These are phyloP conservation scores for Scartelaos histophorus DNA, from an alignment of 2,113 vertebrate genomes.

Conservation along the genomic window DNA sequence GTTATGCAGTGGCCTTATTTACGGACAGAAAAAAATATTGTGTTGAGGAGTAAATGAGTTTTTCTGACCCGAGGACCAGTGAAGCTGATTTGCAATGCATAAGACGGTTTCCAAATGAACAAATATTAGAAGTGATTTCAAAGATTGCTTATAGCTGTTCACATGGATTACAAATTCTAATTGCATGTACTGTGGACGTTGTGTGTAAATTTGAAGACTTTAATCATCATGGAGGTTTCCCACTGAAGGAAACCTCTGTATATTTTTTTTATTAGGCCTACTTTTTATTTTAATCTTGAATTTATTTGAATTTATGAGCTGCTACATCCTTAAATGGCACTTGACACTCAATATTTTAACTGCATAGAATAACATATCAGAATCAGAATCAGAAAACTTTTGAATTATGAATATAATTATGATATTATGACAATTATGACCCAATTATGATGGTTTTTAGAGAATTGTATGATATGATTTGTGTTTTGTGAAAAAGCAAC, in stretches of 20 bases:
- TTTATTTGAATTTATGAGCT: too few relatives aligned
- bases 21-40: slow-evolving; percentile 12
- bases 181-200: background rate
- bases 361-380: background rate
- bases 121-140: background rate
- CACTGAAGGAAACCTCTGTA: too few relatives aligned
- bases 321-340: too few relatives aligned
- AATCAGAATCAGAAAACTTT: too few relatives aligned
- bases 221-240: too few relatives aligned
- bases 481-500: too few relatives aligned
- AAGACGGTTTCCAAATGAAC: slow-evolving; percentile 1
- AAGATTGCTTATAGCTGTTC: background rate
- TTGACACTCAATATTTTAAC: background rate
- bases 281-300: too few relatives aligned
- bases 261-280: too few relatives aligned
- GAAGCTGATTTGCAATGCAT: slow-evolving; percentile 19
- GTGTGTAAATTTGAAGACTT: too few relatives aligned
- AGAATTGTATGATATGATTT: background rate
- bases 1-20: slow-evolving; percentile 29
- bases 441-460: background rate
- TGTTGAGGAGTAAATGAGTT: slow-evolving; percentile 44
- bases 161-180: background rate
- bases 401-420: too few relatives aligned
- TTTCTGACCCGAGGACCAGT: slow-evolving; percentile 42
- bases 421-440: too few relatives aligned